A percentile compares a stretch with the other conserved stretches of the same genome.
Conservation (phyloP, 2,113 vertebrate genomes). For the Melanostigma gelatinosum region DNA sequence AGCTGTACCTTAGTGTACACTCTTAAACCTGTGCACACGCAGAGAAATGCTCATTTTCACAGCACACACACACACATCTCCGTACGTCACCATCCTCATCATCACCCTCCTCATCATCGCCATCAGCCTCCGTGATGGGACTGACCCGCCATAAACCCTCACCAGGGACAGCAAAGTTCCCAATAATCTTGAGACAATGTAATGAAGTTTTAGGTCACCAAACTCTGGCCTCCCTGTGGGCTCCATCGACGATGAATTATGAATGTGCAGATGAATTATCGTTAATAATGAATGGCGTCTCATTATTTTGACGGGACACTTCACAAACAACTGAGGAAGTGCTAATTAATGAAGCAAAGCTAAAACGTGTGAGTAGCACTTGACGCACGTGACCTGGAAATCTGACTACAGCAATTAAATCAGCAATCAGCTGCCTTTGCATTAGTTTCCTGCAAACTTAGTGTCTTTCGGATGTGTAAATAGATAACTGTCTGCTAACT, state of each 20-base stretch:
- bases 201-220: conserved; percentile 55
- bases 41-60: conserved; percentile 14
- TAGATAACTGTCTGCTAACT: not conserved
- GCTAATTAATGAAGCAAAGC: conserved; percentile 49
- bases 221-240: conserved; percentile 57
- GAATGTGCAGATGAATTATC: conserved; percentile 51
- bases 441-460: not conserved
- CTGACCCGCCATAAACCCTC: not conserved
- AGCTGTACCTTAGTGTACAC: conserved; percentile 11
- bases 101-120: conserved; percentile 63
- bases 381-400: not conserved
- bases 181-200: conserved; percentile 42
- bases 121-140: conserved; percentile 13
- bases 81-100: conserved; percentile 67
- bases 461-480: not conserved
- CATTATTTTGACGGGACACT: conserved; percentile 60
- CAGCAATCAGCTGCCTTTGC: not conserved
- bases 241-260: conserved; percentile 60
- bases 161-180: conserved; percentile 23
- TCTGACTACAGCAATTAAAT: not conserved
- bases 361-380: conserved; percentile 29
- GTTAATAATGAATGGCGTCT: conserved; percentile 67
- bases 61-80: conserved; percentile 17
- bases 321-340: conserved; percentile 53
- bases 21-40: conserved; percentile 7